Evolutionary conservation across 2,888 invertebrate genomes (phyloP), one percentile per base, ranked within the genome.

Genomic region (Hydraecia micacea): DNA sequence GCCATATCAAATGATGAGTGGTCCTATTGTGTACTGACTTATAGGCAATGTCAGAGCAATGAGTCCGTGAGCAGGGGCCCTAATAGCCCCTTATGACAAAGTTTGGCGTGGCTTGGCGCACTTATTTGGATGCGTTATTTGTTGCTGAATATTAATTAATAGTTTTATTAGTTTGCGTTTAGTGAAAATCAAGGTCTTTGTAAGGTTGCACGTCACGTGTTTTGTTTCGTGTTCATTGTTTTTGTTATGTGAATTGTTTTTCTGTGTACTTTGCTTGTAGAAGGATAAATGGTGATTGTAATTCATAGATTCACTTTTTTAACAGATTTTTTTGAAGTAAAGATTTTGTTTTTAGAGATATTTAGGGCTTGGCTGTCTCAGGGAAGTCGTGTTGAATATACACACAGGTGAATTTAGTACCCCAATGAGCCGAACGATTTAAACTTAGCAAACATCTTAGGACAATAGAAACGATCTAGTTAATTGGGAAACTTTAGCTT

Each of bases 1-100:
- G 96, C 95, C 95, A 94, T 94, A 93, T 92, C 92, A 93, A 94
- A 95, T 94, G 94, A 94, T 91, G 92, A 90, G 91, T 92, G 91
- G 84, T 87, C 86, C 93, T 91, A 95, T 95, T 95, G 95, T 95
- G 88, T 83, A 70, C 87, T 93, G 93, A 95, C 92, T 93, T 95
- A 95, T 95, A 91, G 93, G 91, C 92, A 91, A 93, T 92, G 92
- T 89, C 90, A 86, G 83, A 87, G 86, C 91, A 93, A 94, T 94
- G 91, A 89, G 80, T 91, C 81, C 96, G 96, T 96, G 96, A 91
- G 88, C 73, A 49, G 87, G 86, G 83, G 82, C 46, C 83, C 89
- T 93, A 96, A 96, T 95, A 88, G 87, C 84, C 75, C 73, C 84
- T 80, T 93, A 93, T 87, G 86, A 90, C 93, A 90, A 92, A 92